Percentiles rank a stretch among this genome's conserved stretches.
Evolutionary conservation across 2,888 invertebrate genomes (phyloP).

Genomic region (Lasiommata megera): DNA sequence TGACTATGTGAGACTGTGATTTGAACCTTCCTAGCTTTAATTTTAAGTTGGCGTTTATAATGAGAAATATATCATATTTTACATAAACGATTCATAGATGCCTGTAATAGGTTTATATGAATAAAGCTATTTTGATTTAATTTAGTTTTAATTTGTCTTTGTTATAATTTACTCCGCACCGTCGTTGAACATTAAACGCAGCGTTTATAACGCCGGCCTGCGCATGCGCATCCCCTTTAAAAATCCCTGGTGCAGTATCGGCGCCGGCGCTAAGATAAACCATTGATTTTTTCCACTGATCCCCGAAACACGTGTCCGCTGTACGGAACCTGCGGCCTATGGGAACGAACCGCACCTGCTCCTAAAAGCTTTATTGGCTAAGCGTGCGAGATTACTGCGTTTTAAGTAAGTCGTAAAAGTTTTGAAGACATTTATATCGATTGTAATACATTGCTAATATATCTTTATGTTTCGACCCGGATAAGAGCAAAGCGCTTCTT

Average conservation of each 20-base stretch:
- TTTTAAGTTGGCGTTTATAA: too few relatives aligned
- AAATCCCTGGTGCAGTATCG: slow-evolving; percentile 35
- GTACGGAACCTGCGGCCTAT: slow-evolving; percentile 50
- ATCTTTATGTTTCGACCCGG: too few relatives aligned
- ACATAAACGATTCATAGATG: too few relatives aligned
- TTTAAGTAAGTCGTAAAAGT: slow-evolving; percentile 15
- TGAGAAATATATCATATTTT: too few relatives aligned
- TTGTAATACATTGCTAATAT: too few relatives aligned
- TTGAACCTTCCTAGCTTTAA: too few relatives aligned
- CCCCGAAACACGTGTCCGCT: slow-evolving; percentile 68
- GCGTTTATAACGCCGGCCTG: slow-evolving; percentile 44
- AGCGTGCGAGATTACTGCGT: slow-evolving; percentile 41
- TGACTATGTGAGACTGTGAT: too few relatives aligned
- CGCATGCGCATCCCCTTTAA: slow-evolving; percentile 42
- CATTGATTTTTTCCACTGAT: slow-evolving; percentile 47
- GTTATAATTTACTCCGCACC: too few relatives aligned
- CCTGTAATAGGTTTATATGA: too few relatives aligned
- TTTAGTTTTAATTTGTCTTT: too few relatives aligned
- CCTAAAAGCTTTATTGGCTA: slow-evolving; percentile 60
- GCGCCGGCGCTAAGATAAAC: slow-evolving; percentile 71
- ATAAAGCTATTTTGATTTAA: too few relatives aligned
- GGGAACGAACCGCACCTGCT: slow-evolving; percentile 68
- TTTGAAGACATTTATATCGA: slow-evolving; percentile 11
- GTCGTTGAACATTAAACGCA: background rate
- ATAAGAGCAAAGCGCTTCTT: too few relatives aligned